Base-by-base conservation (phyloP, 1,140 invertebrate species). In the Cecropterus lyciades region DNA sequence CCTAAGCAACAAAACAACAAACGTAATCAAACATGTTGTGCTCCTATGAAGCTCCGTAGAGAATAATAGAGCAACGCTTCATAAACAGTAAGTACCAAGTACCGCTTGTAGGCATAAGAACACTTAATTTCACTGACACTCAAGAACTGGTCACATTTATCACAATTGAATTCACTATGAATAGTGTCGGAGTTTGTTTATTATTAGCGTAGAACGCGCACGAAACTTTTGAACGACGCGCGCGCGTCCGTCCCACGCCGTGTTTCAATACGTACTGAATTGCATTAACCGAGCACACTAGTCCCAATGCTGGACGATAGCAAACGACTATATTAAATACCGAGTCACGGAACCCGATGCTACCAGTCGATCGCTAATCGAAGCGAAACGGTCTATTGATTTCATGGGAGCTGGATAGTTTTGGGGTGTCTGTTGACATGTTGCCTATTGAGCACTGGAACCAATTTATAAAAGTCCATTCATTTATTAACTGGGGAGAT, bases 1-100 rank as follows among this genome's bases (percentile, higher is more conserved):
- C 87, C 83, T 84, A 84, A 77, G 79, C 69, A 86, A 87, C 84
- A 84, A 85, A 88, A 87, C 82, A 88, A 88, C 83, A 86, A 87
- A 87, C 75, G 76, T 77, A 85, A 87, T 81, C 77, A 85, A 89
- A 87, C 80, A 81, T 89, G 85, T 87, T 85, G 82, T 70, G 73
- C 74, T 87, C 79, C 72, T 79, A 80, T 75, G 70, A 73, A 83
- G 79, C 71, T 80, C 68, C 67, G 77, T 82, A 80, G 66, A 71
- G 48, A 71, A 79, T 82, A 75, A 67, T 64, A 75, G 71, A 57
- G 51, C 30, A 64, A 68, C 70, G 66, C 71, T 79, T 56, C 53
- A 59, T 55, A 64, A 63, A 67, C 48, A 56, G 57, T 76, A 73
- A 82, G 74, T 83, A 84, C 80, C 80, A 82, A 82, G 78, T 82